A percentile compares a stretch with the other conserved stretches of the same genome.
Conservation (phyloP, 2,888 invertebrate species). For the Drosophila ezoana region DNA sequence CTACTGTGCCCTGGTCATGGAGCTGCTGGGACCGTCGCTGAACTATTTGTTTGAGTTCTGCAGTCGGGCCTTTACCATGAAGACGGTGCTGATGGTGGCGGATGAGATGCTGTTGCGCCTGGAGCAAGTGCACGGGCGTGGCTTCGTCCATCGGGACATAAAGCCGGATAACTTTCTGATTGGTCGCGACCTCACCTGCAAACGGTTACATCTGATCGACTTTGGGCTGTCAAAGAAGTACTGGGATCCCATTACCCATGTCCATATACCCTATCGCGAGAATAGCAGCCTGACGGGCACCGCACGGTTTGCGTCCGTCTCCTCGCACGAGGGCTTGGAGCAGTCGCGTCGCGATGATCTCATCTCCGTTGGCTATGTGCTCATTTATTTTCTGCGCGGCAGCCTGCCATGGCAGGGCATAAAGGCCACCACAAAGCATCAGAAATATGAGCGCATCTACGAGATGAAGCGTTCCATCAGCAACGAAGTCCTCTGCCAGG, state of each 20-base stretch:
- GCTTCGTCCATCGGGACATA: conserved; percentile 98
- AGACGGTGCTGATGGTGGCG: conserved; percentile 98
- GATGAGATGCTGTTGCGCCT: conserved; percentile 97
- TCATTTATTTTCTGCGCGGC: conserved; percentile 99
- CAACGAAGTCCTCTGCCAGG: conserved; percentile 90
- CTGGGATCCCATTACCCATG: conserved; percentile 95
- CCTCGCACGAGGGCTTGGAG: conserved; percentile 98
- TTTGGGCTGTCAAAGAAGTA: conserved; percentile 99
- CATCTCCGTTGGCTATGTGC: conserved; percentile 98
- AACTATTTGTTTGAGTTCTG: conserved; percentile 99
- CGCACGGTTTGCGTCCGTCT: conserved; percentile 96
- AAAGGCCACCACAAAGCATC: conserved; percentile 98
- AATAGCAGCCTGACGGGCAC: conserved; percentile 95
- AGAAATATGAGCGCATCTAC: conserved; percentile 99
- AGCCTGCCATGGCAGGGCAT: conserved; percentile 99
- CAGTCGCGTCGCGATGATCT: conserved; percentile 98
- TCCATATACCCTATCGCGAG: conserved; percentile 99
- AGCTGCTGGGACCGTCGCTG: conserved; percentile 96
- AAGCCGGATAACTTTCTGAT: conserved; percentile 99
- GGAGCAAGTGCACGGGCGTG: conserved; percentile 98
- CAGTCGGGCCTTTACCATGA: conserved; percentile 97
- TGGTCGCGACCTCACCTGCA: conserved; percentile 97
- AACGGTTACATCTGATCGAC: conserved; percentile 98
- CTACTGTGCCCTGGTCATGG: conserved; percentile 99
- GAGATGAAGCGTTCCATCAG: conserved; percentile 99